These are phyloP conservation scores for Linnaemya vulpina DNA, from an alignment of 2,888 invertebrate genomes.

Conservation along the genomic window DNA sequence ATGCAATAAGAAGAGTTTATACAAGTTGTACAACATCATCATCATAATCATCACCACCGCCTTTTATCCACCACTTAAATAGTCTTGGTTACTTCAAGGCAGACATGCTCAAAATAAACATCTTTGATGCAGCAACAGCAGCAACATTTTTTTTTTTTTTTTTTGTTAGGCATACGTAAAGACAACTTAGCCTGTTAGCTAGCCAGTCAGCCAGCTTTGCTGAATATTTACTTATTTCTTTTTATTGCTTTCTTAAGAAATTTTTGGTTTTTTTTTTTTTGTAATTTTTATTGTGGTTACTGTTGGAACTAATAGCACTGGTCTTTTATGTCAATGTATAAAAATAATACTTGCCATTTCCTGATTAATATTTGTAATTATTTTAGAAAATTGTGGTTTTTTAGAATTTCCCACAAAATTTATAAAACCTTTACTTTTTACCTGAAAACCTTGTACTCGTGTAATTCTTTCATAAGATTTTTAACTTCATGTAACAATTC, in stretches of 20 bases:
- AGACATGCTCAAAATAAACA: conserved; percentile 10
- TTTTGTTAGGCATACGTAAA: conserved; percentile 17
- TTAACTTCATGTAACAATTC: not conserved
- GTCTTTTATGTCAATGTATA: conserved; percentile 50
- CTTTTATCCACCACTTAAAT: conserved; percentile 24
- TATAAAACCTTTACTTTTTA: not conserved
- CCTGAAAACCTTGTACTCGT: not conserved
- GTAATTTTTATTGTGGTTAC: conserved; percentile 27
- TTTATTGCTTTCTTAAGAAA: conserved; percentile 40
- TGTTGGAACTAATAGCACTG: conserved; percentile 38
- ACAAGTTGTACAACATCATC: conserved; percentile 68
- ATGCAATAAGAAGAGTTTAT: conserved; percentile 59
- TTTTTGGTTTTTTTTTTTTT: conserved; percentile 15
- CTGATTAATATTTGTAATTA: conserved; percentile 12
- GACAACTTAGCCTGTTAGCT: not conserved
- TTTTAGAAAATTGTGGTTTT: conserved; percentile 15
- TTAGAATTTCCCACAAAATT: not conserved
- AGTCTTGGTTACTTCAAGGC: conserved; percentile 34
- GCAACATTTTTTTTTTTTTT: conserved; percentile 2
- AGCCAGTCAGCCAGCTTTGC: not conserved
- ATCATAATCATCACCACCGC: not conserved
- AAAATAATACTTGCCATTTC: conserved; percentile 26
- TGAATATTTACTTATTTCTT: conserved; percentile 28
- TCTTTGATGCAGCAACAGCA: conserved; percentile 5
- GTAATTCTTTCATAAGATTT: not conserved